Conservation (phyloP, 1,140 invertebrate genomes). For the Drosophila orena region DNA sequence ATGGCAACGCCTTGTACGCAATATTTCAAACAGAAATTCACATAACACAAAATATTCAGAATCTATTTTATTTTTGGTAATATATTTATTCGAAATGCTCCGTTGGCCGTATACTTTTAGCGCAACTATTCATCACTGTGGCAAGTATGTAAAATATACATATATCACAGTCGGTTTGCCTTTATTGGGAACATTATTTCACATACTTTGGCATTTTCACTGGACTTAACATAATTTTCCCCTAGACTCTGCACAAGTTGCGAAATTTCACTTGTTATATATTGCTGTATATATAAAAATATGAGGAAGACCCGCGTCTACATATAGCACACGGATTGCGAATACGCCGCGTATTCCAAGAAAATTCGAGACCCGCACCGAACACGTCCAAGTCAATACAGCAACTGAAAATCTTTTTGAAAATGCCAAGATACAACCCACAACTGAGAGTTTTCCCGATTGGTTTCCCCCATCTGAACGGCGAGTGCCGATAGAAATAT, state of each 20-base stretch:
- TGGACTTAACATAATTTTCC: slow-evolving; percentile 21
- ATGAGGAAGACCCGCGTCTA: slow-evolving; percentile 44
- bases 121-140: slow-evolving; percentile 55
- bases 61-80: slow-evolving; percentile 37
- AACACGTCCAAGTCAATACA: slow-evolving; percentile 78
- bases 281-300: slow-evolving; percentile 40
- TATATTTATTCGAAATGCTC: slow-evolving; percentile 8
- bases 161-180: slow-evolving; percentile 47
- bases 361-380: slow-evolving; percentile 44
- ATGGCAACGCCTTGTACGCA: slow-evolving; percentile 49
- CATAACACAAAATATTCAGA: slow-evolving; percentile 44
- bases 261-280: slow-evolving; percentile 65
- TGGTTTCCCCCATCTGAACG: slow-evolving; percentile 47
- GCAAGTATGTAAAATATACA: slow-evolving; percentile 18
- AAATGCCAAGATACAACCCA: slow-evolving; percentile 56
- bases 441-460: slow-evolving; percentile 33
- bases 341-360: slow-evolving; percentile 71
- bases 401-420: slow-evolving; percentile 78
- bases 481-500: slow-evolving; percentile 50
- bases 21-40: slow-evolving; percentile 40
- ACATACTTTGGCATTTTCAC: slow-evolving; percentile 75
- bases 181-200: slow-evolving; percentile 53
- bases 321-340: slow-evolving; percentile 60
- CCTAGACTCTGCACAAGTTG: slow-evolving; percentile 48
- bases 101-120: slow-evolving; percentile 8